Percentiles rank a stretch among this genome's conserved stretches.
Evolutionary conservation across 2,888 invertebrate species (phyloP).

Genomic region (Sympetrum striolatum): DNA sequence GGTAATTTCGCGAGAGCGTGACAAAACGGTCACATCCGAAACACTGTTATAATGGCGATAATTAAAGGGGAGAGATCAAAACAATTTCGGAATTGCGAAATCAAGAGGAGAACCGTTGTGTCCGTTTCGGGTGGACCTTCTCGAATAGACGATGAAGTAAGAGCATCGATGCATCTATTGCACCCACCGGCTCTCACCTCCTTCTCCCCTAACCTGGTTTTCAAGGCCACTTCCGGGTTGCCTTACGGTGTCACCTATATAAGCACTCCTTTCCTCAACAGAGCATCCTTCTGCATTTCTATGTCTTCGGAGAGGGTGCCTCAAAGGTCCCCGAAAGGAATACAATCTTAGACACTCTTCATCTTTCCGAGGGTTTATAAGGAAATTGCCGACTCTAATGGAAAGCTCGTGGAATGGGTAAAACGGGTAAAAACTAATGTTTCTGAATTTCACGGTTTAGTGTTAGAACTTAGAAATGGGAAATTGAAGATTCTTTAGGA

Average conservation of each 20-base stretch:
- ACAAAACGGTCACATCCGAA: no score
- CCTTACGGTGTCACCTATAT: slow-evolving; percentile 22
- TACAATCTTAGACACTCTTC: neutral
- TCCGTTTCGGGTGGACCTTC: no score
- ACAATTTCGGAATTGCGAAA: no score
- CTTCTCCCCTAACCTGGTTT: slow-evolving; percentile 29
- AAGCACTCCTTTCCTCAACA: neutral
- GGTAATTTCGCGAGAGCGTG: no score
- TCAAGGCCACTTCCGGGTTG: slow-evolving; percentile 35
- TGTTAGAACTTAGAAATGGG: no score
- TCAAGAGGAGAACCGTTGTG: no score
- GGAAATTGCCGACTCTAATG: neutral
- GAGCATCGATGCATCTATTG: neutral
- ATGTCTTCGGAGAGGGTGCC: neutral
- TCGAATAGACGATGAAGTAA: neutral
- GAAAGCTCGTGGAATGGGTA: neutral
- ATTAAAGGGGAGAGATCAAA: no score
- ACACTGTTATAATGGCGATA: no score
- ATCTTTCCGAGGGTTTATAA: neutral
- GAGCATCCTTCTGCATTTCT: neutral
- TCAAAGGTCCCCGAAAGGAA: neutral
- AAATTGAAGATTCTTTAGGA: no score
- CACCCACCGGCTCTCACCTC: neutral
- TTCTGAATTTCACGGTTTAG: no score
- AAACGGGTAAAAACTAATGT: no score